Evolutionary conservation across 1,140 invertebrate genomes (phyloP).

Genomic region (Calosoma granatense): DNA sequence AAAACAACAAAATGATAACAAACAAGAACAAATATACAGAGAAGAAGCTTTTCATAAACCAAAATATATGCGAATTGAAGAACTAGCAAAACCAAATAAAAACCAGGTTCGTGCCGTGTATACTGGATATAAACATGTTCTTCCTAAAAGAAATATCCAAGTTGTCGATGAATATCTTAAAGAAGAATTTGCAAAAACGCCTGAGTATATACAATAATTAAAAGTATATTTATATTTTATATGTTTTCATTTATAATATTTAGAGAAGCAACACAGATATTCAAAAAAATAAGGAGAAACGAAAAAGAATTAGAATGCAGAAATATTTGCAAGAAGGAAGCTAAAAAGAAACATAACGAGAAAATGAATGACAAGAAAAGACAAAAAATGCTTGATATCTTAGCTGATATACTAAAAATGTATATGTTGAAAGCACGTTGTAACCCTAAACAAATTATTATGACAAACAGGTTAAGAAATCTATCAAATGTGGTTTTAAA

Average conservation of each 20-base stretch:
- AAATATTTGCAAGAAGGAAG: background rate
- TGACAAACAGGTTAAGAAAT: background rate
- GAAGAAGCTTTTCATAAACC: background rate
- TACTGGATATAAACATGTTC: background rate
- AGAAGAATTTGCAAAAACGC: conserved; percentile 1
- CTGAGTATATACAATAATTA: background rate
- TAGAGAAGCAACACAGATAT: background rate
- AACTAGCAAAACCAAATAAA: background rate
- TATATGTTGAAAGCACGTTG: background rate
- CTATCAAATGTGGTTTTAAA: background rate
- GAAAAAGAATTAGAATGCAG: background rate
- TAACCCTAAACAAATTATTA: conserved; percentile 5
- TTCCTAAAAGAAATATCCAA: background rate
- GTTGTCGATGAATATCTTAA: background rate
- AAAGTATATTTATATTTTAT: background rate
- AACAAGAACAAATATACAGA: background rate
- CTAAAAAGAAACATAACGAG: background rate
- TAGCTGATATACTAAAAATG: background rate
- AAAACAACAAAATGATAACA: too few species aligned
- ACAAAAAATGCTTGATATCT: background rate
- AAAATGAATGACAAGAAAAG: background rate
- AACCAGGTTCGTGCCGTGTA: background rate
- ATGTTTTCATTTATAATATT: background rate
- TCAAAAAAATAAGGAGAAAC: background rate
- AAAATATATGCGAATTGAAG: conserved; percentile 1